Evolutionary conservation across 2,888 invertebrate genomes (phyloP).

Genomic region (Mongoloraphidia duomilia): DNA sequence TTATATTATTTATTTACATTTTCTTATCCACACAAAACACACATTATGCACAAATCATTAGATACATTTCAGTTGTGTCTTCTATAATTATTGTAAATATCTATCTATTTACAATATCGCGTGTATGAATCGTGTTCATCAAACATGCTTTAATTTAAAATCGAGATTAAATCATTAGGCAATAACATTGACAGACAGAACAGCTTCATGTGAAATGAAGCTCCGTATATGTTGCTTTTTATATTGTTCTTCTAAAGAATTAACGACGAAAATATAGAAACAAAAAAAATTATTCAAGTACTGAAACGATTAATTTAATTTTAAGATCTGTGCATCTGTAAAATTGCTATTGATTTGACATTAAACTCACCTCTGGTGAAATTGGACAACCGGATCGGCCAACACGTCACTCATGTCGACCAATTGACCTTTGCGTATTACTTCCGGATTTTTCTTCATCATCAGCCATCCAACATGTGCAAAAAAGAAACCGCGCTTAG

Average conservation of each 20-base stretch:
- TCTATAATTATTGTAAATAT: too few relatives aligned
- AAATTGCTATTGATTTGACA: neutral
- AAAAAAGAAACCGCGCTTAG: slow-evolving; percentile 76
- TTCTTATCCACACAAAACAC: neutral
- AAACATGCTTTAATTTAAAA: too few relatives aligned
- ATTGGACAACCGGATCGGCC: slow-evolving; percentile 59
- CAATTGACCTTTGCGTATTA: slow-evolving; percentile 56
- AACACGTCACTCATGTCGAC: slow-evolving; percentile 73
- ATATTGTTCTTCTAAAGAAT: too few relatives aligned
- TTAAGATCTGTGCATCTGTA: neutral
- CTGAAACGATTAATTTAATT: neutral
- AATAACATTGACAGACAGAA: too few relatives aligned
- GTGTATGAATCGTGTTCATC: too few relatives aligned
- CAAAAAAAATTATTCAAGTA: neutral
- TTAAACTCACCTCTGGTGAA: slow-evolving; percentile 57
- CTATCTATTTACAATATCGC: too few relatives aligned
- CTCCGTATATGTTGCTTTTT: too few relatives aligned
- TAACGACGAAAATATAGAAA: too few relatives aligned
- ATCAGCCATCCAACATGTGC: slow-evolving; percentile 88
- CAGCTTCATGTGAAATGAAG: too few relatives aligned
- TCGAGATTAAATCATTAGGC: too few relatives aligned
- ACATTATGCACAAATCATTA: slow-evolving; percentile 3
- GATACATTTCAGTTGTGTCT: too few relatives aligned
- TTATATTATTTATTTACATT: slow-evolving; percentile 1
- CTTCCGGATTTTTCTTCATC: slow-evolving; percentile 78